Evolutionary conservation across 2,113 vertebrate genomes (phyloP), one percentile per base, ranked within the genome.

Genomic region (Plecotus auritus): DNA sequence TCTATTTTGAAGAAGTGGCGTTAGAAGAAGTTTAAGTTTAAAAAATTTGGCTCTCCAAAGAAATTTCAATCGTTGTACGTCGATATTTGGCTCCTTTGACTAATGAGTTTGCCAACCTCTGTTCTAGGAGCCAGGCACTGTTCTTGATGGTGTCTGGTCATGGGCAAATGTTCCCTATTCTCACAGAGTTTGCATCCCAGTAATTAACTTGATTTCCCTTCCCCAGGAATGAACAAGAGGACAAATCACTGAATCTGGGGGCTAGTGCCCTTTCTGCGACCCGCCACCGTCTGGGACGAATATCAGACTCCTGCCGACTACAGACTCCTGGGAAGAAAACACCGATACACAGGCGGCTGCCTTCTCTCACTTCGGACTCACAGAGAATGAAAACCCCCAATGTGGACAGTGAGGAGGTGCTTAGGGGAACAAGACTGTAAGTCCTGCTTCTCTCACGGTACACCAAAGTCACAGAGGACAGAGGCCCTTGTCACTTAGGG

Each of bases 401-500:
- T 45, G 95, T 92, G 30, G 96, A 96, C 87, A 98, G 85, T 9
- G 98, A 97, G 87, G 98, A 99, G 97, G 96, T 98, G 80, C 94
- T 97, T 82, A 98, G 98, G 96, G 98, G 98, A 83, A 98, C 96
- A n/a, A 99, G 98, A 98, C 89, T 98, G 99, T 99, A 93, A 98
- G 99, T 98, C 94, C 95, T 78, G 12, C n/a, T 49, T 97, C 96
- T 96, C 91, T 94, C 26, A 0, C 37, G 20, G 32, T 23, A 28
- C 83, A 61, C n/a, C 9, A 14, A n/a, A 54, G 9, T 32, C n/a
- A 37, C 22, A 1, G 47, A 20, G 56, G 23, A 14, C 4, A 74
- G 61, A 76, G 23, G n/a, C 4, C 8, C 45, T 66, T 51, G 32
- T 61, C 61, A 54, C 1, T 67, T 9, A 45, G 74, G 8, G 35